Conservation (phyloP, 2,888 invertebrate genomes). For the Protodeltote pygarga region DNA sequence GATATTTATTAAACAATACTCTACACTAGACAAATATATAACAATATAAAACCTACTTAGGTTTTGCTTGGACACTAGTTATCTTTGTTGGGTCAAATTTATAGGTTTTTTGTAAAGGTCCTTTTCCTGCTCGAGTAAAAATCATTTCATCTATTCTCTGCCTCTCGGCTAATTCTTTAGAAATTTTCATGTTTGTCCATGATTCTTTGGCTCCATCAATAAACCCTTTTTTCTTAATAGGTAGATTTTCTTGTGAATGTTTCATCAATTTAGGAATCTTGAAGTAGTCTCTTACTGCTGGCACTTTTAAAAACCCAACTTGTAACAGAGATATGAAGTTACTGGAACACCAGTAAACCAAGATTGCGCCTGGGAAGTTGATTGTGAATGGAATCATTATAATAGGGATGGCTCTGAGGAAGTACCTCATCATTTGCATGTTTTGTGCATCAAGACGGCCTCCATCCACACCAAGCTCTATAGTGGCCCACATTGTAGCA, state of each 20-base stretch:
- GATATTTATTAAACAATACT: constrained; percentile 59
- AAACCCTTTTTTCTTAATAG: constrained; percentile 92
- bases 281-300: constrained; percentile 91
- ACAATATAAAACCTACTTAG: constrained; percentile 70
- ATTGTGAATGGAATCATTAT: constrained; percentile 94
- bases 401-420: constrained; percentile 92
- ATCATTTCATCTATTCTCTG: constrained; percentile 91
- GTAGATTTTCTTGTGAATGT: constrained; percentile 86
- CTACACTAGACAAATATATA: constrained; percentile 56
- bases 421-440: constrained; percentile 90
- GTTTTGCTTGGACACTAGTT: constrained; percentile 84
- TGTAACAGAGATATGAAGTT: constrained; percentile 95
- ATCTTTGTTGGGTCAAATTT: constrained; percentile 93
- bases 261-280: constrained; percentile 90
- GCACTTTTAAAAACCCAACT: constrained; percentile 92
- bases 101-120: constrained; percentile 95
- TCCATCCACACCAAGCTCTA: constrained; percentile 94
- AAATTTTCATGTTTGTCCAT: constrained; percentile 93
- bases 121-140: constrained; percentile 94
- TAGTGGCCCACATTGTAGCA: constrained; percentile 92
- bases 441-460: constrained; percentile 89
- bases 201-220: constrained; percentile 93
- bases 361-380: constrained; percentile 95
- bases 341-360: constrained; percentile 96
- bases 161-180: constrained; percentile 92